These are phyloP conservation scores for Heliothis peltigera DNA, from an alignment of 2,888 invertebrate species.

Conservation along the genomic window DNA sequence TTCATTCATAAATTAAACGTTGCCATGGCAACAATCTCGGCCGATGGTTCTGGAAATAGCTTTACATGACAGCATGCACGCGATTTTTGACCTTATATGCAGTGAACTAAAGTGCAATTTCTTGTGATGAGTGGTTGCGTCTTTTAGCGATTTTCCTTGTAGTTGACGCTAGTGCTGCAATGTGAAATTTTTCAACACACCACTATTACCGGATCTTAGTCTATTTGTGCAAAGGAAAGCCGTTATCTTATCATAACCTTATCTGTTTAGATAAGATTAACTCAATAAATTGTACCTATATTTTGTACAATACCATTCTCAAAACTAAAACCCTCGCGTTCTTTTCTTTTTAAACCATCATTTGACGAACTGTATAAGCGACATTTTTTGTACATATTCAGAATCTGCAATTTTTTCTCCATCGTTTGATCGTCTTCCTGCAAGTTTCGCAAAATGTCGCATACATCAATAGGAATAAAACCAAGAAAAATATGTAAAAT, in stretches of 20 bases:
- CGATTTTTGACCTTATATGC: slow-evolving; percentile 7
- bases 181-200: not conserved
- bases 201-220: not conserved
- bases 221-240: not conserved
- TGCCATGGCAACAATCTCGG: slow-evolving; percentile 50
- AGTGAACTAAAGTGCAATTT: not conserved
- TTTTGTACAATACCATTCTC: not conserved
- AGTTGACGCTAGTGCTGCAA: slow-evolving; percentile 5
- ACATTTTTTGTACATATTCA: too few relatives aligned
- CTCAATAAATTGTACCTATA: too few relatives aligned
- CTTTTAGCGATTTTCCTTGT: slow-evolving; percentile 25
- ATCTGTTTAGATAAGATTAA: not conserved
- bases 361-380: too few relatives aligned
- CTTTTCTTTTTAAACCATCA: too few relatives aligned
- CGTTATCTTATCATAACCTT: not conserved
- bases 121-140: not conserved
- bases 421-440: too few relatives aligned
- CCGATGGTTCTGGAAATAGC: slow-evolving; percentile 44
- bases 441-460: too few relatives aligned
- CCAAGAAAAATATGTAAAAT: not conserved
- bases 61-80: slow-evolving; percentile 1
- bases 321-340: not conserved
- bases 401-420: too few relatives aligned
- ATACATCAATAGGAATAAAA: too few relatives aligned
- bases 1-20: slow-evolving; percentile 59